Evolutionary conservation across 2,113 vertebrate genomes (phyloP).

Genomic region (Cygnus buccinator): DNA sequence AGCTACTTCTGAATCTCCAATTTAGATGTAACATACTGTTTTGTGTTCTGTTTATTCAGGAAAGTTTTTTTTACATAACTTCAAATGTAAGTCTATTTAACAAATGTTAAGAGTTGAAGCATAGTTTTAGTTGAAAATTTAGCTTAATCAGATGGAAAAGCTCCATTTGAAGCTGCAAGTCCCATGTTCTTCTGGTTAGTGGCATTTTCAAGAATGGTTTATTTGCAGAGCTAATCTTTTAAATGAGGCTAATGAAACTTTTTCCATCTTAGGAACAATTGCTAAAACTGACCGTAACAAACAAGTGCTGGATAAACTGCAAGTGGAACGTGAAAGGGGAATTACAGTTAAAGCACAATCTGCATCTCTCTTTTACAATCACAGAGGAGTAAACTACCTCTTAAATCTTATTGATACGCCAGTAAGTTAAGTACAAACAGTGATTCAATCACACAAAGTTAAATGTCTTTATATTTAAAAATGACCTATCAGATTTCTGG

Average conservation of each 20-base stretch:
- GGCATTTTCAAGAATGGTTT: background rate
- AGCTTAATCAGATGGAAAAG: background rate
- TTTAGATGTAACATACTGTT: background rate
- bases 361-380: slow-evolving; percentile 91
- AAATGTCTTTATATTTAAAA: background rate
- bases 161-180: background rate
- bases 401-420: slow-evolving; percentile 98
- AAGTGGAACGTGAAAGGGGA: slow-evolving; percentile 96
- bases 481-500: background rate
- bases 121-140: background rate
- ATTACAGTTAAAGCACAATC: slow-evolving; percentile 99
- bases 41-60: background rate
- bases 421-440: slow-evolving; percentile 75
- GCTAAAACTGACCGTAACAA: slow-evolving; percentile 89
- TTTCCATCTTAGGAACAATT: slow-evolving; percentile 85
- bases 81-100: background rate
- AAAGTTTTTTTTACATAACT: background rate
- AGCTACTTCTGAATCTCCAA: background rate
- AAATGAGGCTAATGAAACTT: background rate
- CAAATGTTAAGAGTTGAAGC: background rate
- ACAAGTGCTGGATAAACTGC: slow-evolving; percentile 96
- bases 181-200: background rate
- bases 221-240: background rate
- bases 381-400: slow-evolving; percentile 85
- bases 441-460: background rate